A percentile compares a stretch with the other conserved stretches of the same genome.
Conservation (phyloP, 2,797 vertebrate species). For the Peromyscus melanophrys region DNA sequence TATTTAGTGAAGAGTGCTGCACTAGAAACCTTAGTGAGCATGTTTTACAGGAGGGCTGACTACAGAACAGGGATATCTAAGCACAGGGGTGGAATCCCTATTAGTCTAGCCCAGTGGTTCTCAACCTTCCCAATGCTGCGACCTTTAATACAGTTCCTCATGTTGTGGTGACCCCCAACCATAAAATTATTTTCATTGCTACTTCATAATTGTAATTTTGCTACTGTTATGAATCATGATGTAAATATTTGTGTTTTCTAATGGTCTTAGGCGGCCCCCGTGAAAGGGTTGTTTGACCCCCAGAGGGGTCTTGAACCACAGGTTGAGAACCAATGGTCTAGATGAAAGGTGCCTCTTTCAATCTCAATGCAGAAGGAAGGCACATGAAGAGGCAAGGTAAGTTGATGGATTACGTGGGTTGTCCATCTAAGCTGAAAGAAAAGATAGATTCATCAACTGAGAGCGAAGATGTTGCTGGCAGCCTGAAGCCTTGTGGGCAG, state of each 20-base stretch:
- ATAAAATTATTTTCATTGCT: not conserved
- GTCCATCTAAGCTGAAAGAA: slow-evolving; percentile 27
- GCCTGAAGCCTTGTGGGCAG: slow-evolving; percentile 64
- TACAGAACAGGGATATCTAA: not conserved
- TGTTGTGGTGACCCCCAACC: not conserved
- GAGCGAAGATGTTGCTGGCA: slow-evolving; percentile 4
- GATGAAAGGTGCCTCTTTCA: not conserved
- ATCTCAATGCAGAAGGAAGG: not conserved
- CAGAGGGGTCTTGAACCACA: not conserved
- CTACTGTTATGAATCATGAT: not conserved
- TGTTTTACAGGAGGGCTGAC: not conserved
- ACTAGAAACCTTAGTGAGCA: not conserved
- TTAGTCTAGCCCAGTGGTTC: not conserved
- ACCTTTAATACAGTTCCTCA: too few relatives aligned
- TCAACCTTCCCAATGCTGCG: not conserved
- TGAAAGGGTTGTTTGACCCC: not conserved
- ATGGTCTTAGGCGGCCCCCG: not conserved
- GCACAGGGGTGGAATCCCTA: not conserved
- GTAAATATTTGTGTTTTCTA: not conserved
- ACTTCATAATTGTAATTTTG: not conserved
- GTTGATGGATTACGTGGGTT: slow-evolving; percentile 8
- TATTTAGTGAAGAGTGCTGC: not conserved
- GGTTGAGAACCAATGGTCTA: not conserved
- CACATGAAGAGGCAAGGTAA: not conserved
- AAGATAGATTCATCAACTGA: slow-evolving; percentile 44